Evolutionary conservation across 2,797 vertebrate genomes (phyloP).

Genomic region (Mormyrops boulengeri): DNA sequence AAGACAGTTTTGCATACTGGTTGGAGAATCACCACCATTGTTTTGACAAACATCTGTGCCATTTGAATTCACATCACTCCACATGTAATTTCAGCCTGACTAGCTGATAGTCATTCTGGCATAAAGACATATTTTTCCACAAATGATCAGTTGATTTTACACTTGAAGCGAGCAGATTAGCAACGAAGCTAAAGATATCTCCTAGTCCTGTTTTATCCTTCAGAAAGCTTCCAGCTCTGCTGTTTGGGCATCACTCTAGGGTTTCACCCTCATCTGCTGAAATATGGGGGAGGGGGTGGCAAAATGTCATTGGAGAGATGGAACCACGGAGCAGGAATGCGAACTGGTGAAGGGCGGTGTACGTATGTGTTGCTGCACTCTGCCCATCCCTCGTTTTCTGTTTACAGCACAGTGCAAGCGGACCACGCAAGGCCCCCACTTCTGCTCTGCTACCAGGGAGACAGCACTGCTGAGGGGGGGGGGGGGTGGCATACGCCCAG

Average conservation of each 20-base stretch:
- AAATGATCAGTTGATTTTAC: neutral
- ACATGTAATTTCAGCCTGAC: neutral
- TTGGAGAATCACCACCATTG: neutral
- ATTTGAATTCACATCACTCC: neutral
- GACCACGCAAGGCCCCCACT: neutral
- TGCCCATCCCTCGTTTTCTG: constrained; percentile 24
- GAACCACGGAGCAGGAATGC: neutral
- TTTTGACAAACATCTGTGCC: neutral
- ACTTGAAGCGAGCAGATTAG: neutral
- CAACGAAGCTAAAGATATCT: neutral
- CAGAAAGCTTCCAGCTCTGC: neutral
- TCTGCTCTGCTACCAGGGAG: neutral
- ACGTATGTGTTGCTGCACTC: neutral
- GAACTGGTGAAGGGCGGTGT: constrained; percentile 17
- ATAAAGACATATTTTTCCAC: neutral
- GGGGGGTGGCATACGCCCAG: neutral
- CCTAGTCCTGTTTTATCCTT: neutral
- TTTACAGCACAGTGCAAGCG: constrained; percentile 32
- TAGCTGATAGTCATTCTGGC: neutral
- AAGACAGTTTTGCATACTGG: neutral
- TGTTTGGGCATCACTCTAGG: neutral
- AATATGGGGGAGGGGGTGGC: neutral
- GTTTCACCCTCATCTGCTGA: neutral
- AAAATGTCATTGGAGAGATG: neutral
- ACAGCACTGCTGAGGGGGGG: neutral